Conservation (phyloP, 2,888 invertebrate species). For the Leucophenga maculata region DNA sequence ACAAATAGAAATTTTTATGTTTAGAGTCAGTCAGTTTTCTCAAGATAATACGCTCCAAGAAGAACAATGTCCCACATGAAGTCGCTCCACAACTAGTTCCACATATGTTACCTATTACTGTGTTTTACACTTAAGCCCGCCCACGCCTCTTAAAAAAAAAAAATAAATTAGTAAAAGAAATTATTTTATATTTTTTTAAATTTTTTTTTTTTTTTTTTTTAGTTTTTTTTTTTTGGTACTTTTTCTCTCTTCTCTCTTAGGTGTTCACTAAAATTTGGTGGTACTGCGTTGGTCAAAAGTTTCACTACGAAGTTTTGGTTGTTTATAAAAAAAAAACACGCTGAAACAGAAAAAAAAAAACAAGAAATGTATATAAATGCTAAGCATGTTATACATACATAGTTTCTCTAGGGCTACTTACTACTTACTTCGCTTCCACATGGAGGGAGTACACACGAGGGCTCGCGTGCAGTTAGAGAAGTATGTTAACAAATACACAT, state of each 20-base stretch:
- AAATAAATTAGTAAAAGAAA: slow-evolving; percentile 5
- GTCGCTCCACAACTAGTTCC: too few species aligned
- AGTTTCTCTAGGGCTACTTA: neutral
- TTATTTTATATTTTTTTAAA: slow-evolving; percentile 3
- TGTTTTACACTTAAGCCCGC: neutral
- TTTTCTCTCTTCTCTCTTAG: slow-evolving; percentile 33
- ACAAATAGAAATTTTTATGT: neutral
- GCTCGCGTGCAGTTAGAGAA: slow-evolving; percentile 66
- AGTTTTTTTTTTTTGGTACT: slow-evolving; percentile 30
- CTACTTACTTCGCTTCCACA: slow-evolving; percentile 1
- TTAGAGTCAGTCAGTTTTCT: too few species aligned
- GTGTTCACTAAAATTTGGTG: slow-evolving; percentile 40
- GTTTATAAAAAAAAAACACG: neutral
- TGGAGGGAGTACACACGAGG: slow-evolving; percentile 43
- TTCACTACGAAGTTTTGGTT: slow-evolving; percentile 20
- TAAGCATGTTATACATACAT: neutral
- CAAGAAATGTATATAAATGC: neutral
- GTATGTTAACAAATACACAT: slow-evolving; percentile 53
- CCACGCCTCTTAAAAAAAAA: neutral
- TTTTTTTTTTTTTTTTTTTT: slow-evolving; percentile 27
- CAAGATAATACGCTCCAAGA: too few species aligned
- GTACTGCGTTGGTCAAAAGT: slow-evolving; percentile 38
- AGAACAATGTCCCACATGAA: too few species aligned
- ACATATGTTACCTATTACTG: slow-evolving; percentile 1
- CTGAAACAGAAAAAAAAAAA: too few species aligned